Conservation (phyloP, 2,113 vertebrate species). For the Brachyistius frenatus region DNA sequence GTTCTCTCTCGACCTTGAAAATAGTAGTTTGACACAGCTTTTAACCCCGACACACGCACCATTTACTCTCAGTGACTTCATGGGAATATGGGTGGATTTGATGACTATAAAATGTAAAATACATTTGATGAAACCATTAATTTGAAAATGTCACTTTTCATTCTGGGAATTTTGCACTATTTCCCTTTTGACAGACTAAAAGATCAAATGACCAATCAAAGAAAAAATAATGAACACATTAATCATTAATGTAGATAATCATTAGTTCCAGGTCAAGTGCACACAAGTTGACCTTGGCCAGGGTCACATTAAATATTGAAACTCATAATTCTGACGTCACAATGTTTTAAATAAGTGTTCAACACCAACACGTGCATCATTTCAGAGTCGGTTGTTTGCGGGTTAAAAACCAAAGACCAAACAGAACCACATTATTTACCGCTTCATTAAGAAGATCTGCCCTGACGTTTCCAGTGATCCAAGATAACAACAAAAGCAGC, state of each 20-base stretch:
- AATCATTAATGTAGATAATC: slow-evolving; percentile 23
- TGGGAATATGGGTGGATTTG: too few relatives aligned
- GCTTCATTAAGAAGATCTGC: slow-evolving; percentile 53
- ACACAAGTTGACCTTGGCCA: slow-evolving; percentile 17
- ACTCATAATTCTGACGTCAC: background rate
- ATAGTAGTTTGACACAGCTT: background rate
- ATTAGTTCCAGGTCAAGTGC: background rate
- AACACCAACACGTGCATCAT: background rate
- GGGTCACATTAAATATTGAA: background rate
- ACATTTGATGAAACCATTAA: background rate
- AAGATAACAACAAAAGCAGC: slow-evolving; percentile 52
- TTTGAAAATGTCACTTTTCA: background rate
- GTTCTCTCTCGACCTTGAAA: background rate
- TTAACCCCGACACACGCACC: background rate
- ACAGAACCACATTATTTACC: slow-evolving; percentile 22
- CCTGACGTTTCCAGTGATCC: slow-evolving; percentile 60
- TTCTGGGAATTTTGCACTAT: background rate
- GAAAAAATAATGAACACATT: slow-evolving; percentile 20
- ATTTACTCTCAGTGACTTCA: too few relatives aligned
- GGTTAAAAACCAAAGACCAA: slow-evolving; percentile 4
- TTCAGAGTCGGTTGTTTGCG: slow-evolving; percentile 14
- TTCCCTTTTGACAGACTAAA: slow-evolving; percentile 10
- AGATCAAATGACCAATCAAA: slow-evolving; percentile 13
- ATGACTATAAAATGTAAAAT: too few relatives aligned
- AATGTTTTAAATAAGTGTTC: background rate